Evolutionary conservation across 2,113 vertebrate genomes (phyloP), one percentile per base, ranked within the genome.

Genomic region (Reinhardtius hippoglossoides): DNA sequence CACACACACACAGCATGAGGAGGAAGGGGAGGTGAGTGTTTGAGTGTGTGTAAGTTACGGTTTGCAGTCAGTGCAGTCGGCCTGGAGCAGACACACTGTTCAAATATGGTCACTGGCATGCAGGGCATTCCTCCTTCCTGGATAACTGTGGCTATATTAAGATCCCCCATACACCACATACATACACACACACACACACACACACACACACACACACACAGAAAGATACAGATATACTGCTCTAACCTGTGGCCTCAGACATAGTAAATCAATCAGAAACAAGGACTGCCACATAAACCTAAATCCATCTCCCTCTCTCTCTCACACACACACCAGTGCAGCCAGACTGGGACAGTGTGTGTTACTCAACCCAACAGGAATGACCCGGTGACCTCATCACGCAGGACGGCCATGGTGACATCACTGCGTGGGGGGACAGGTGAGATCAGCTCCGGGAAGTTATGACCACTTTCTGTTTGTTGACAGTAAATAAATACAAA

Each of bases 101-200:
- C 91, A 93, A 92, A 93, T 93, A 93, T 92, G 92, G 91, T 88
- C 89, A 89, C 61, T 81, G 89, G 90, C 90, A 93, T 91, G 69
- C 86, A 84, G 80, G 88, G 87, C 83, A 93, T 91, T 92, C 89
- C 89, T 87, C 74, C 86, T 88, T 90, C 86, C 91, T 86, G 87
- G 88, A 91, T 91, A 86, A 87, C 77, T 78, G 83, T 86, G 82
- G 84, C 92, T 93, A 93, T 91, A 91, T 89, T 90, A 92, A 93
- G 90, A 71, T 44, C 60, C 72, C 37, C 72, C 80, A 31, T 66
- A 67, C 37, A 73, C 50, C n/a, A 59, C 62, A 80, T 64, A 42
- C 42, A 44, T 44, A 27, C n/a, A 18, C 67, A 27, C 46, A 26
- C 60, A 67, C 24, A 27, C 27, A 27, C 31, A 31, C 31, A 31